A percentile compares a stretch with the other conserved stretches of the same genome.
phyloP scores from a whole-genome alignment of 1,140 invertebrate genomes.

The Phenacoccus solenopsis region DNA sequence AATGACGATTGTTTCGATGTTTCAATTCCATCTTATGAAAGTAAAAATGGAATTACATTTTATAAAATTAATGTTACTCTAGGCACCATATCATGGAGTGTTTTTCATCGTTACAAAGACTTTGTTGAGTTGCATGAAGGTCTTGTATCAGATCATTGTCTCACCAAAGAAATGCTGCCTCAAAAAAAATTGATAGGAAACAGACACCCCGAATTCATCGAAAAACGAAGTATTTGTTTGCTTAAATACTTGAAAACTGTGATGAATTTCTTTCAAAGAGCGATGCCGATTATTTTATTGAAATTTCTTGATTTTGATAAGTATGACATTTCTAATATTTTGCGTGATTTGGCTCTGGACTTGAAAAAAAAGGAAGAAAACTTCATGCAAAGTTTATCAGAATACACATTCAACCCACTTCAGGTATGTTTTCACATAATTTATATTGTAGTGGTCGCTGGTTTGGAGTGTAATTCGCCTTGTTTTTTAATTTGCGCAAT shows the following conservation, averaged over 20 bases:
- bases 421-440: constrained; percentile 42
- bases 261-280: constrained; percentile 54
- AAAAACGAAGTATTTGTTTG: constrained; percentile 61
- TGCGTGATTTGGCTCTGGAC: constrained; percentile 60
- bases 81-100: constrained; percentile 59
- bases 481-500: no score
- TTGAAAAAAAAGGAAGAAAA: constrained; percentile 56
- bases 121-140: constrained; percentile 77
- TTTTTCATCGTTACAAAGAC: constrained; percentile 75
- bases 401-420: constrained; percentile 52
- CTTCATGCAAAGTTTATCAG: constrained; percentile 43
- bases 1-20: constrained; percentile 45
- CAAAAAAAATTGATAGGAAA: constrained; percentile 81
- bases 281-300: constrained; percentile 60
- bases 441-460: not conserved
- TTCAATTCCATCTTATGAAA: constrained; percentile 43
- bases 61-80: constrained; percentile 56
- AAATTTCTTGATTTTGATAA: constrained; percentile 66
- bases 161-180: constrained; percentile 70
- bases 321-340: constrained; percentile 68
- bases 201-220: constrained; percentile 66
- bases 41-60: constrained; percentile 44
- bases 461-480: no score
- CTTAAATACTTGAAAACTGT: constrained; percentile 68
- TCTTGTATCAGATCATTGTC: constrained; percentile 59